Conservation (phyloP, 2,888 invertebrate genomes). For the Sympetrum striolatum region DNA sequence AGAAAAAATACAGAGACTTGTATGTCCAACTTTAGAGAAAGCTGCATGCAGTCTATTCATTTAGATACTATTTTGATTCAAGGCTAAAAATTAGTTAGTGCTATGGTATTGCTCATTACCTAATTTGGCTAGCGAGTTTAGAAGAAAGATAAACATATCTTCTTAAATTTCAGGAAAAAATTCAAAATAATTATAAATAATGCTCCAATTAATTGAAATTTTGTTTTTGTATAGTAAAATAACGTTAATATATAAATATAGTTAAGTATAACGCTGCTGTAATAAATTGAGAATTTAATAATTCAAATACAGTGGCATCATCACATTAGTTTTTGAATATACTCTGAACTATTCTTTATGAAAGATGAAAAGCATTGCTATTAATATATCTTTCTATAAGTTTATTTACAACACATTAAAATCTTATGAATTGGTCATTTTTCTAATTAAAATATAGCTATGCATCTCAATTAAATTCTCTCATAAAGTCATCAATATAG, state of each 20-base stretch:
- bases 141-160: not conserved
- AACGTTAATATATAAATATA: no score
- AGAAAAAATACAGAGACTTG: not conserved
- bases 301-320: constrained; percentile 17
- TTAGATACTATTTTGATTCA: not conserved
- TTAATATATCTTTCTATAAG: constrained; percentile 24
- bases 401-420: constrained; percentile 40
- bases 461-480: constrained; percentile 8
- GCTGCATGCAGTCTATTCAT: not conserved
- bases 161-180: not conserved
- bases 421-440: constrained; percentile 35
- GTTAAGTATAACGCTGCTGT: not conserved
- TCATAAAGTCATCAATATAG: constrained; percentile 20
- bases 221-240: not conserved
- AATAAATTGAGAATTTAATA: constrained; percentile 12
- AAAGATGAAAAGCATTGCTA: constrained; percentile 32
- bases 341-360: constrained; percentile 9
- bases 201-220: not conserved
- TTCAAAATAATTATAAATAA: not conserved
- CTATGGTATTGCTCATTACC: not conserved
- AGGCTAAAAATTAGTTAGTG: not conserved
- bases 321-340: constrained; percentile 29
- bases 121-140: not conserved
- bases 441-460: constrained; percentile 41
- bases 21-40: not conserved